A percentile compares a stretch with the other conserved stretches of the same genome.
Evolutionary conservation across 2,888 invertebrate genomes (phyloP).

Genomic region (Caenorhabditis uteleia): DNA sequence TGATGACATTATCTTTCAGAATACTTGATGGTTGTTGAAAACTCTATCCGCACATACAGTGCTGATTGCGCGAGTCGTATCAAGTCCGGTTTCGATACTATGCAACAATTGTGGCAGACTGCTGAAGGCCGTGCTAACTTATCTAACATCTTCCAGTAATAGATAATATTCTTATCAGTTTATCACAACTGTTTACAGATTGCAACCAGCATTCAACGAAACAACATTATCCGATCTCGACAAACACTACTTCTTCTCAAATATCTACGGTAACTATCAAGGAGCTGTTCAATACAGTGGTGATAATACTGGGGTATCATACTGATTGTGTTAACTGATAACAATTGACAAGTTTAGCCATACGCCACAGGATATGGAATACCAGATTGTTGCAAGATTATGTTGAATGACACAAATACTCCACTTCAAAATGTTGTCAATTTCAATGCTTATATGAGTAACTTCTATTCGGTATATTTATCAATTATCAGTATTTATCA

Average conservation of each 20-base stretch:
- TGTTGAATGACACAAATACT: conserved; percentile 72
- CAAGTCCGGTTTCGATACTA: conserved; percentile 29
- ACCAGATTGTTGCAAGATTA: conserved; percentile 81
- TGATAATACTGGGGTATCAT: conserved; percentile 87
- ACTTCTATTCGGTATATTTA: conserved; percentile 26
- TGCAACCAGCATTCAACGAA: conserved; percentile 36
- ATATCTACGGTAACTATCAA: conserved; percentile 84
- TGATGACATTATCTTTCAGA: conserved; percentile 31
- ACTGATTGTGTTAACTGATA: not conserved
- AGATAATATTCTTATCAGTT: not conserved
- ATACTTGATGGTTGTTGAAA: conserved; percentile 44
- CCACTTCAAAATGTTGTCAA: conserved; percentile 34
- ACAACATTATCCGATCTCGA: conserved; percentile 62
- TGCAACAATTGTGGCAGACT: conserved; percentile 30
- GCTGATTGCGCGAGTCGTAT: conserved; percentile 33
- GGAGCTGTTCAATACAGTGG: conserved; percentile 92
- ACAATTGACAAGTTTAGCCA: too few species aligned
- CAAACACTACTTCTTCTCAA: conserved; percentile 82
- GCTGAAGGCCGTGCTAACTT: conserved; percentile 30
- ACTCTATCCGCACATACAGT: conserved; percentile 34
- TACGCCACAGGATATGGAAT: conserved; percentile 76
- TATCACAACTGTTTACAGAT: conserved; percentile 3
- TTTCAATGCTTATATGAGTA: conserved; percentile 72
- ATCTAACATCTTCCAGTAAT: conserved; percentile 21
- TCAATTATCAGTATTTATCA: not conserved